phyloP scores from a whole-genome alignment of 2,888 invertebrate genomes.

The Aphrophora alni region DNA sequence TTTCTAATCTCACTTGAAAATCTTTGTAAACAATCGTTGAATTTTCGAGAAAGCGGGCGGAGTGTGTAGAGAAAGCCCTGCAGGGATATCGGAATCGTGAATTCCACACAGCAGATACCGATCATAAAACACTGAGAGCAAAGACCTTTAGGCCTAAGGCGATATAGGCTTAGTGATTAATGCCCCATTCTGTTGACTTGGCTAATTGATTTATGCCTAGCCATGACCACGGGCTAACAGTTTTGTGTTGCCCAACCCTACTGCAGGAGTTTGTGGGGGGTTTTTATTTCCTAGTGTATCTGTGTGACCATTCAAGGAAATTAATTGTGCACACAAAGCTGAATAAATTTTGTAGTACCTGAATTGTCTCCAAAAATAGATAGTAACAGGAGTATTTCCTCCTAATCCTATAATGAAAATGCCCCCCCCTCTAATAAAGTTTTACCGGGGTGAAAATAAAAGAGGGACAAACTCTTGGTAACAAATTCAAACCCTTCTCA shows the following conservation, averaged over 20 bases:
- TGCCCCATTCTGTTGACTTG: conserved; percentile 2
- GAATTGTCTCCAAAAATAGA: too few relatives aligned
- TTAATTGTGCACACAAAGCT: too few relatives aligned
- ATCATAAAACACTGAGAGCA: neutral
- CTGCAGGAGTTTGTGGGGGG: neutral
- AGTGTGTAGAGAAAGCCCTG: neutral
- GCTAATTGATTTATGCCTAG: neutral
- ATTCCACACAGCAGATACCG: neutral
- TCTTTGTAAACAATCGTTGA: neutral
- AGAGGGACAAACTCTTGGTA: too few relatives aligned
- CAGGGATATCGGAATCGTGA: neutral
- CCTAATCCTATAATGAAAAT: too few relatives aligned
- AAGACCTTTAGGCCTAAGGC: neutral
- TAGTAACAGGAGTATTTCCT: too few relatives aligned
- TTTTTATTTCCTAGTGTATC: too few relatives aligned
- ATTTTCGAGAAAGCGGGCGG: neutral
- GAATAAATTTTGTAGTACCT: too few relatives aligned
- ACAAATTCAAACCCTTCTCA: too few relatives aligned
- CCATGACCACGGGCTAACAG: conserved; percentile 1
- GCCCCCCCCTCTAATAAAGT: too few relatives aligned
- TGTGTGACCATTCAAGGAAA: too few relatives aligned
- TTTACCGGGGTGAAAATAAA: too few relatives aligned
- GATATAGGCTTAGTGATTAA: neutral
- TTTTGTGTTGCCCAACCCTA: neutral
- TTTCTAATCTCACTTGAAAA: neutral